Evolutionary conservation across 2,113 vertebrate genomes (phyloP), one percentile per base, ranked within the genome.

Genomic region (Sander vitreus): DNA sequence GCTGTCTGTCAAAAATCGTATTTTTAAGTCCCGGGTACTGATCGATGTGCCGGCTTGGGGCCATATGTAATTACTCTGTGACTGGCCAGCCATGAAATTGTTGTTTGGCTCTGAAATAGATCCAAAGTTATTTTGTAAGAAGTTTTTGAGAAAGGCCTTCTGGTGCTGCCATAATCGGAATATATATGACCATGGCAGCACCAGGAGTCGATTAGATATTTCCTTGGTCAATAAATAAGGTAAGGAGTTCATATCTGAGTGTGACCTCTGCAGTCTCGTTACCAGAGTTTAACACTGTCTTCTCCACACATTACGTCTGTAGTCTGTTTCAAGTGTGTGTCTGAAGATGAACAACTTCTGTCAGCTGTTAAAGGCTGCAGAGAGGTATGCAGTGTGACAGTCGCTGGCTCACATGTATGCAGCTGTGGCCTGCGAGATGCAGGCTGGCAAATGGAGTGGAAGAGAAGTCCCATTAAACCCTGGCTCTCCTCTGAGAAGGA

Each of bases 371-470:
- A 33, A 70, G 73, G 43, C 62, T 69, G 81, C 79, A 70, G 65
- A 68, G 75, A 81, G 84, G 80, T 86, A 83, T 83, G 89, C 73
- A 30, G 62, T 76, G 80, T 81, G 87, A 89, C 93, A 89, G 89
- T 81, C 39, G 47, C 80, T 77, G 78, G 81, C 83, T 80, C 67
- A 13, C 85, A 87, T 66, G 73, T 43, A 62, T 73, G 81, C 88
- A 85, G 78, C 85, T 85, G 80, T 64, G 80, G 78, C 68, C 87
- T 71, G 77, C 30, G 69, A 79, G 87, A 86, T 55, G 77, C 48
- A 75, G 80, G 54, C 74, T 45, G 79, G 91, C 88, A 92, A 94
- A 93, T 92, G 90, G 86, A 92, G 86, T 93, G 90, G 85, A 94
- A 85, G 91, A 86, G 83, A n/a, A 60, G 90, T 84, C 89, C 91